A percentile compares a stretch with the other conserved stretches of the same genome.
Conservation (phyloP, 2,797 vertebrate species). For the Champsocephalus gunnari region DNA sequence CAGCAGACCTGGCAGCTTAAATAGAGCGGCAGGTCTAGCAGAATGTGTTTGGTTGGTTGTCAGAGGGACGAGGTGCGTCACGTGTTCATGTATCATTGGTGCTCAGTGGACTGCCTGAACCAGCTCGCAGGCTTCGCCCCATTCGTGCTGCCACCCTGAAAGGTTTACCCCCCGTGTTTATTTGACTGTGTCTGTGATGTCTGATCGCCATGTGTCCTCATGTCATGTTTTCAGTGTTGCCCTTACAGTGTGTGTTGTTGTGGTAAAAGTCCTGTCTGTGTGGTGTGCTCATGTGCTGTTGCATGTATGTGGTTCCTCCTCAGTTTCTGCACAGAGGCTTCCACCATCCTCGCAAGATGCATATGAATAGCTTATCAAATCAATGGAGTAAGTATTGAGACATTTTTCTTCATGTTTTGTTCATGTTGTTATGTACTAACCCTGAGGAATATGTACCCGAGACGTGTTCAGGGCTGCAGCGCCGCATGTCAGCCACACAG, state of each 20-base stretch:
- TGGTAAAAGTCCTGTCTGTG: constrained; percentile 45
- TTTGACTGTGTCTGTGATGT: not conserved
- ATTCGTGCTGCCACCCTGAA: too few relatives aligned
- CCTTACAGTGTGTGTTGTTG: constrained; percentile 40
- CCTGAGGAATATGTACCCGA: not conserved
- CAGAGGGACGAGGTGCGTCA: too few relatives aligned
- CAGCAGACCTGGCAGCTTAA: too few relatives aligned
- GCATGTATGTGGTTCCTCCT: constrained; percentile 74
- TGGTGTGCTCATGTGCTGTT: constrained; percentile 63
- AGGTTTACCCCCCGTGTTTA: too few relatives aligned
- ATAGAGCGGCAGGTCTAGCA: too few relatives aligned
- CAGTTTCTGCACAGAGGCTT: constrained; percentile 68
- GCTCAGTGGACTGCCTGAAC: too few relatives aligned
- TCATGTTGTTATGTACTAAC: not conserved
- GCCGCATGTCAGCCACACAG: constrained; percentile 17
- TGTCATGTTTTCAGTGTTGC: constrained; percentile 29
- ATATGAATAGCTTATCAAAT: constrained; percentile 86
- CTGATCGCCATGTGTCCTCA: not conserved
- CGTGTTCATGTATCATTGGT: too few relatives aligned
- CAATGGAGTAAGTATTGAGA: constrained; percentile 84
- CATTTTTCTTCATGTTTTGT: constrained; percentile 7
- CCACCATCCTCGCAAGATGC: constrained; percentile 77
- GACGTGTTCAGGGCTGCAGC: not conserved
- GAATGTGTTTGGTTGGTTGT: too few relatives aligned
- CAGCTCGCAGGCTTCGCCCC: too few relatives aligned